Conservation (phyloP, 2,113 vertebrate species). For the Setophaga kirtlandii region DNA sequence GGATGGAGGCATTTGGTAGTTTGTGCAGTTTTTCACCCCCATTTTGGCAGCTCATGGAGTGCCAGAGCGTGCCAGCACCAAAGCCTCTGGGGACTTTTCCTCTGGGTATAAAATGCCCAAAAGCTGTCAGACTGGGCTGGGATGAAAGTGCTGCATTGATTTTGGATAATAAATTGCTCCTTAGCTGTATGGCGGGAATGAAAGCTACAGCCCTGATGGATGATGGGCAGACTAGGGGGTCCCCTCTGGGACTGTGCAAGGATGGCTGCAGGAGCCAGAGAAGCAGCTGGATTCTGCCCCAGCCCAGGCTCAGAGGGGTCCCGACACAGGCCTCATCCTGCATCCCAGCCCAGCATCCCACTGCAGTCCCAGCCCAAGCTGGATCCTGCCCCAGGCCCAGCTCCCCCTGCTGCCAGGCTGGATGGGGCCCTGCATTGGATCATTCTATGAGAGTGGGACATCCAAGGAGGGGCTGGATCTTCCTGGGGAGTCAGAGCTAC, state of each 20-base stretch:
- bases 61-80: fast-evolving
- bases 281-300: neutral
- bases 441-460: neutral
- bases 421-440: neutral
- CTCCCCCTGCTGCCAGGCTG: neutral
- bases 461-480: neutral
- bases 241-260: fast-evolving
- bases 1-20: neutral
- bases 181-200: fast-evolving
- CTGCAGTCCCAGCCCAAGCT: neutral
- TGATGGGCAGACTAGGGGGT: neutral
- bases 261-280: neutral
- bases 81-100: neutral
- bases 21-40: neutral
- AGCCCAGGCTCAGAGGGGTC: neutral
- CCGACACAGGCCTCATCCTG: neutral
- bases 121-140: neutral
- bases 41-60: neutral
- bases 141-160: neutral
- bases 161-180: neutral
- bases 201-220: neutral
- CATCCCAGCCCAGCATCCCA: neutral
- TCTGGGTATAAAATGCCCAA: neutral
- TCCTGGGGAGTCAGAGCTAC: neutral
- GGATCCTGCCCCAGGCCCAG: neutral